Evolutionary conservation across 2,888 invertebrate species (phyloP), one percentile per base, ranked within the genome.

Genomic region (Tiliacea aurago): DNA sequence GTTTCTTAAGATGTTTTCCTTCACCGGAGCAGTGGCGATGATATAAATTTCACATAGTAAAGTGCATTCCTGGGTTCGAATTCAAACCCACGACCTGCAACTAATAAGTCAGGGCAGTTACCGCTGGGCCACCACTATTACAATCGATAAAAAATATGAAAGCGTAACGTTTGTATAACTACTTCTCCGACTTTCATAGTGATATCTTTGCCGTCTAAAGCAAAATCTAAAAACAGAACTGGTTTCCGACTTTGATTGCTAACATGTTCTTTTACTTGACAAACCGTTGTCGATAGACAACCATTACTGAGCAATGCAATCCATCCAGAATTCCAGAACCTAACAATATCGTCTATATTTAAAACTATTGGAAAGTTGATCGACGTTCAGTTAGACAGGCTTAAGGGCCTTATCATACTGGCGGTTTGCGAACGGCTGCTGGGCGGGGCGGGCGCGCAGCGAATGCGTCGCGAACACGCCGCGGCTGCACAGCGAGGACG

Each of bases 71-170:
- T 43, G 7, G 41, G 41, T 28, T 28, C 28, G 28, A 28, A 41
- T 9, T 41, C 41, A 9, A 37, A 37, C 37, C 37, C 37, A 37
- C 37, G 37, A 37, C 37, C 37, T 37, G 6, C 37, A 37, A 37
- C 37, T 37, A 2, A 6, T 43, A 43, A 43, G 43, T 43, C 43
- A 43, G 43, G 43, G 11, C 13, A 11, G 13, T 13, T 11, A 41
- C 41, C 41, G 9, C 41, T 41, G 41, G 9, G 41, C 41, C 41
- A 41, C 41, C 41, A 41, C 41, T 41, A 5, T 73, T 41, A 11
- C 49, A 37, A 56, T 37, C 18, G 20, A 47, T 63, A 78, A 13
- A 58, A 59, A 71, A 10, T 58, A 37, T 45, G 6, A 45, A 28
- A 56, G 43, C 20, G 47, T n/a, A 15, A 49, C 1, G 15, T 49